Evolutionary conservation across 2,797 vertebrate species (phyloP), one percentile per base, ranked within the genome.

Genomic region (Periophthalmus magnuspinnatus): DNA sequence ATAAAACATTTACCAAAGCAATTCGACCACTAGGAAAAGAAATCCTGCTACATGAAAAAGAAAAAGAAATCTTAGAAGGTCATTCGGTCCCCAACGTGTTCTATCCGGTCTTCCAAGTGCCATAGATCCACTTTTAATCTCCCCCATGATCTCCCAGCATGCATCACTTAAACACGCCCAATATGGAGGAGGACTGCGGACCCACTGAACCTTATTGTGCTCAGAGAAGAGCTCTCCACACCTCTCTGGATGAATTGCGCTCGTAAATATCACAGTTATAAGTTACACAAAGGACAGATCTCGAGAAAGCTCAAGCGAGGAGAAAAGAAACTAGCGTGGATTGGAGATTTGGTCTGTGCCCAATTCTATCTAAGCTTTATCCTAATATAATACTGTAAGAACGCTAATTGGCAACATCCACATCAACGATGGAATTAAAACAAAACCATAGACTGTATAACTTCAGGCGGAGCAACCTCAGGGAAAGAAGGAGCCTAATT

Each of bases 111-210:
- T 67, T 77, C 57, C 68, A 61, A 72, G 73, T n/a, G 10, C 74
- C 77, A 86, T 77, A 85, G 83, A 88, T 85, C 70, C 80, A 77
- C 72, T 78, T 89, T 87, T 87, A 87, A 88, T 85, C 82, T 86
- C 69, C 61, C 21, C 69, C 74, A 68, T 80, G 81, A 86, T 90
- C 80, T 75, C 58, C 61, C 36, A 7, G 60, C 8, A 56, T 16
- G 58, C 8, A 56, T 16, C 60, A 65, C 65, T 65, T 69, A 79
- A 81, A 81, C 69, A 68, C 57, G 74, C 71, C 85, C 60, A 71
- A 71, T 76, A 77, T 32, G 57, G 41, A 38, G n/a, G 65, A 9
- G 61, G 36, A 68, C 69, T 65, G 63, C 24, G 66, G 81, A 67
- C 57, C 65, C 68, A 66, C 64, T 78, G 77, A 71, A n/a, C 68